phyloP scores from a whole-genome alignment of 2,888 invertebrate genomes.

The Litoditis marina region DNA sequence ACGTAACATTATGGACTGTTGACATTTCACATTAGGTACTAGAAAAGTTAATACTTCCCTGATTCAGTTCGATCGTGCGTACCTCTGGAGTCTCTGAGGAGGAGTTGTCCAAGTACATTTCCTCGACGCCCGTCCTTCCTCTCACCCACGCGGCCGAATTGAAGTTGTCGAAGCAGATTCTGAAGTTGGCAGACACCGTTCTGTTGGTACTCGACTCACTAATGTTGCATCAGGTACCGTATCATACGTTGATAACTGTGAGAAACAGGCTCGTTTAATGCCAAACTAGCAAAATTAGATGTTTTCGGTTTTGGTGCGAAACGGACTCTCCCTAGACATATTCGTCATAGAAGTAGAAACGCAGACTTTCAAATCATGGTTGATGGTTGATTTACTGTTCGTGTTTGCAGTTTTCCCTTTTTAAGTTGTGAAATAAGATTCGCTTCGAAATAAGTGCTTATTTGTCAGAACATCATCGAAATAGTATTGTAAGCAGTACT shows the following conservation, averaged over 20 bases:
- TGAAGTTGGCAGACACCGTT: slow-evolving; percentile 83
- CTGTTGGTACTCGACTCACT: slow-evolving; percentile 72
- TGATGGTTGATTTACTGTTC: no score
- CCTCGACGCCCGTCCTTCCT: slow-evolving; percentile 66
- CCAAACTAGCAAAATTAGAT: no score
- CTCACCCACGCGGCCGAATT: slow-evolving; percentile 87
- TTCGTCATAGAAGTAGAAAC: not conserved
- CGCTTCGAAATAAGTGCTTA: no score
- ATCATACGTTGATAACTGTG: not conserved
- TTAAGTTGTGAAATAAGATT: no score
- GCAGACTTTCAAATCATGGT: no score
- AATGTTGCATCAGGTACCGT: slow-evolving; percentile 62
- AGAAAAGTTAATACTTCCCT: no score
- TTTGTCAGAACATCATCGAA: no score
- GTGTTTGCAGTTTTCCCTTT: no score
- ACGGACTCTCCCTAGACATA: not conserved
- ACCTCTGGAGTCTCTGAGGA: slow-evolving; percentile 62
- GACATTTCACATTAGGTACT: no score
- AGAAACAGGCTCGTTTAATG: no score
- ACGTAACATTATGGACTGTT: not conserved
- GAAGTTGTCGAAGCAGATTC: slow-evolving; percentile 81
- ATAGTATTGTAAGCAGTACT: no score
- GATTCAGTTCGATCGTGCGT: slow-evolving; percentile 65
- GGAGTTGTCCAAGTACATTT: slow-evolving; percentile 69
- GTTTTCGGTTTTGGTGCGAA: no score